Percentiles rank a stretch among this genome's conserved stretches.
Evolutionary conservation across 2,888 invertebrate genomes (phyloP).

Genomic region (Boloria selene): DNA sequence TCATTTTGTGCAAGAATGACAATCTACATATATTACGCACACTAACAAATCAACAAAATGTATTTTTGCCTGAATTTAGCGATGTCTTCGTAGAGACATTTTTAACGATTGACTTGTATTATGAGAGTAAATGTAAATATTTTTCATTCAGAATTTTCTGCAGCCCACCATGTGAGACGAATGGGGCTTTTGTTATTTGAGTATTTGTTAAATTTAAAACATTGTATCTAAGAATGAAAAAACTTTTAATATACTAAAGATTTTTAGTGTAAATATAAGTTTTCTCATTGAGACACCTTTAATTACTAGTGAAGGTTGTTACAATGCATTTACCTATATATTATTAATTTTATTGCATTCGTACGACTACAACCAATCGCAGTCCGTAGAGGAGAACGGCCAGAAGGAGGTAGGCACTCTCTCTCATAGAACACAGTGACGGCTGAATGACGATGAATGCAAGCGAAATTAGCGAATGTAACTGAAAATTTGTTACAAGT

Average conservation of each 20-base stretch:
- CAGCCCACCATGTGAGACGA: slow-evolving; percentile 73
- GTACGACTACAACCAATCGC: slow-evolving; percentile 82
- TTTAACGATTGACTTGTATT: slow-evolving; percentile 73
- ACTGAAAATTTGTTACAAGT: slow-evolving; percentile 6
- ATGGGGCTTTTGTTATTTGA: slow-evolving; percentile 74
- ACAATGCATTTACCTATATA: slow-evolving; percentile 81
- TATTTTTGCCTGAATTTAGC: slow-evolving; percentile 78
- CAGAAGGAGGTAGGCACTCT: slow-evolving; percentile 79
- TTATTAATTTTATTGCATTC: slow-evolving; percentile 83
- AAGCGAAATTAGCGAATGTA: slow-evolving; percentile 9
- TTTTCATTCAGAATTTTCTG: slow-evolving; percentile 65
- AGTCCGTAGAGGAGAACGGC: slow-evolving; percentile 82
- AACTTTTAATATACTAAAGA: slow-evolving; percentile 66
- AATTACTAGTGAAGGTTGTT: slow-evolving; percentile 74
- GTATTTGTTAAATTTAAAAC: slow-evolving; percentile 66
- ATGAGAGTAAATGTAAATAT: slow-evolving; percentile 78
- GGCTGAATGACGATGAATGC: slow-evolving; percentile 50
- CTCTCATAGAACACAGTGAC: slow-evolving; percentile 58
- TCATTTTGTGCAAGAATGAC: slow-evolving; percentile 80
- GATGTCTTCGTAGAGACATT: slow-evolving; percentile 80
- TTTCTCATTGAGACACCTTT: slow-evolving; percentile 64
- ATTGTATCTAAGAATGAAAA: slow-evolving; percentile 65
- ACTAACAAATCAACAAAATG: slow-evolving; percentile 69
- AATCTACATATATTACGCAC: slow-evolving; percentile 70
- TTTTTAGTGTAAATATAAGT: slow-evolving; percentile 64